Percentiles rank a stretch among this genome's conserved stretches.
Evolutionary conservation across 2,888 invertebrate species (phyloP).

Genomic region (Sminthurinus aureus): DNA sequence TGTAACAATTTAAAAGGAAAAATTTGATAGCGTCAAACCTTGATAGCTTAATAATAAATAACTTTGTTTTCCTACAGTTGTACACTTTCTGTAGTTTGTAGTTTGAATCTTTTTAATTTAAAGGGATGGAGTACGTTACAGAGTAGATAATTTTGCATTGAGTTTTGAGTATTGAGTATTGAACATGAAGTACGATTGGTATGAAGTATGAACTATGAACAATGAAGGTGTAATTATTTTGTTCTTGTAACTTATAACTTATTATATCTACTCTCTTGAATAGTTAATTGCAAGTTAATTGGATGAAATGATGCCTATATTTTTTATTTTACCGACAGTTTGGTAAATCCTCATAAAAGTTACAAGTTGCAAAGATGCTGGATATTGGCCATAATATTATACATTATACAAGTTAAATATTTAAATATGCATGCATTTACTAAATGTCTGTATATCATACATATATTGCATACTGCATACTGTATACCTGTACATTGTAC

Average conservation of each 20-base stretch:
- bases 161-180: too few species aligned
- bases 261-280: neutral
- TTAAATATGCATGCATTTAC: too few species aligned
- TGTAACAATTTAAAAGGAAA: neutral
- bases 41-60: neutral
- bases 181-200: too few species aligned
- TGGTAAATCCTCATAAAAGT: too few species aligned
- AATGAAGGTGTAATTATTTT: neutral
- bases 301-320: neutral
- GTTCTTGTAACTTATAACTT: neutral
- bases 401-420: too few species aligned
- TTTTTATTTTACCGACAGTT: neutral
- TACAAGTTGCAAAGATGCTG: too few species aligned
- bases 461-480: too few species aligned
- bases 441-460: too few species aligned
- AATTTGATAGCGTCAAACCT: neutral
- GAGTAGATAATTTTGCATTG: too few species aligned
- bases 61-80: neutral
- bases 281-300: slow-evolving; percentile 1
- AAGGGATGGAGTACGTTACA: neutral
- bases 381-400: too few species aligned
- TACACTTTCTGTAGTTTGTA: neutral
- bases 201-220: neutral
- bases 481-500: too few species aligned
- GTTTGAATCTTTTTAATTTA: neutral